Conservation (phyloP, 2,888 invertebrate species). For the Hanleya hanleyi region DNA sequence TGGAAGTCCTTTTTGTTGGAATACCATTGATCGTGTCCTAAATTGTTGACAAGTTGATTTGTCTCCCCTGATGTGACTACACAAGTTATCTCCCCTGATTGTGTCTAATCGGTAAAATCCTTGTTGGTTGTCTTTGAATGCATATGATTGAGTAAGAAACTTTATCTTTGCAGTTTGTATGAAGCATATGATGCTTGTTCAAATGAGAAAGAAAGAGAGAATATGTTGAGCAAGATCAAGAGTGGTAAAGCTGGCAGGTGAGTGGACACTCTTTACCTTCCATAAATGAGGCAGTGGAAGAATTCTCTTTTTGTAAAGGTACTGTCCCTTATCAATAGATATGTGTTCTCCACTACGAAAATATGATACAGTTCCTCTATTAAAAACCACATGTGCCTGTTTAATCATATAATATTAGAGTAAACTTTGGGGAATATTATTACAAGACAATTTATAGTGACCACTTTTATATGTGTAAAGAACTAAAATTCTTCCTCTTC, state of each 20-base stretch:
- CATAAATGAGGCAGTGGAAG: not conserved
- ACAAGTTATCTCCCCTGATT: too few species aligned
- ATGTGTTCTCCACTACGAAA: too few species aligned
- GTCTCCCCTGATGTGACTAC: too few species aligned
- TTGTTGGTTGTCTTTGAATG: too few species aligned
- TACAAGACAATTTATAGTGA: not conserved
- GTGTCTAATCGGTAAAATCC: not conserved
- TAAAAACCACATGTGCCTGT: too few species aligned
- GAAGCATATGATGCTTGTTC: slow-evolving; percentile 55
- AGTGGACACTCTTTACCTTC: not conserved
- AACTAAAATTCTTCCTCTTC: not conserved
- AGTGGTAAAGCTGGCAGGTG: slow-evolving; percentile 61
- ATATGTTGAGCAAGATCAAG: slow-evolving; percentile 55
- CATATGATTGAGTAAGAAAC: too few species aligned
- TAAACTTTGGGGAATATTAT: not conserved
- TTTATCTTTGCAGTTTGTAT: slow-evolving; percentile 51
- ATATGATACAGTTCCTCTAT: too few species aligned
- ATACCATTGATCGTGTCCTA: too few species aligned
- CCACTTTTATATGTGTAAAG: not conserved
- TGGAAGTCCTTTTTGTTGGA: too few species aligned
- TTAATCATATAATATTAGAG: too few species aligned
- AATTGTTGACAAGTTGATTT: too few species aligned
- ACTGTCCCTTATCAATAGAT: too few species aligned
- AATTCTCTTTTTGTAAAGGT: not conserved
- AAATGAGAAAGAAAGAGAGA: slow-evolving; percentile 54